Evolutionary conservation across 1,140 invertebrate genomes (phyloP), one percentile per base, ranked within the genome.

Genomic region (Heliconius congener): DNA sequence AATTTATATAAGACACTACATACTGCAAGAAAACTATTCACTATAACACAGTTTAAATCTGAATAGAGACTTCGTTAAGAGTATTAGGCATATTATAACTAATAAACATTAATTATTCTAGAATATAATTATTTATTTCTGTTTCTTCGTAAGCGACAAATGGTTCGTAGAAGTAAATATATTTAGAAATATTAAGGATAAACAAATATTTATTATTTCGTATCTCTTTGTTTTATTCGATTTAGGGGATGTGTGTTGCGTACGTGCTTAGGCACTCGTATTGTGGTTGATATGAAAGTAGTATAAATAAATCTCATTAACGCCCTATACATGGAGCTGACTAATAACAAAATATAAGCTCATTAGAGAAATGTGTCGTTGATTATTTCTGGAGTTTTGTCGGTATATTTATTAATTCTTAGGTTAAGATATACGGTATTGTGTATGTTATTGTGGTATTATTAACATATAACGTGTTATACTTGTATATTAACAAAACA

Each of bases 251-350:
- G 42, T 71, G 60, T 77, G 72, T 72, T n/a, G 30, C 72, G 80
- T 52, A 91, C 90, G 90, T 91, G 88, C 78, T 57, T 82, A 70
- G 87, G 87, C 88, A 84, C 70, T 77, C n/a, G 71, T 66, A 85
- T 80, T 78, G 72, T 73, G 76, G 42, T 74, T 77, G 66, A 73
- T 78, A 66, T 66, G 57, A 66, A 66, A 66, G 23, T 57, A 66
- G 77, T 86, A 82, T 90, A 90, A 89, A 90, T 90, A 90, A 91
- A 88, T 81, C 86, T 89, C 85, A 90, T 90, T 90, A 88, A 91
- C 88, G 86, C 83, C 74, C 86, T 3, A 91, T 90, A 88, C 90
- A 89, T 88, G 80, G 82, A 76, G 79, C 74, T 81, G 73, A 76
- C 76, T 89, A 90, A 90, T 88, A 85, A 85, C 78, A 27, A 66